Base-by-base conservation (phyloP, 2,797 vertebrate genomes). In the Bucorvus abyssinicus region DNA sequence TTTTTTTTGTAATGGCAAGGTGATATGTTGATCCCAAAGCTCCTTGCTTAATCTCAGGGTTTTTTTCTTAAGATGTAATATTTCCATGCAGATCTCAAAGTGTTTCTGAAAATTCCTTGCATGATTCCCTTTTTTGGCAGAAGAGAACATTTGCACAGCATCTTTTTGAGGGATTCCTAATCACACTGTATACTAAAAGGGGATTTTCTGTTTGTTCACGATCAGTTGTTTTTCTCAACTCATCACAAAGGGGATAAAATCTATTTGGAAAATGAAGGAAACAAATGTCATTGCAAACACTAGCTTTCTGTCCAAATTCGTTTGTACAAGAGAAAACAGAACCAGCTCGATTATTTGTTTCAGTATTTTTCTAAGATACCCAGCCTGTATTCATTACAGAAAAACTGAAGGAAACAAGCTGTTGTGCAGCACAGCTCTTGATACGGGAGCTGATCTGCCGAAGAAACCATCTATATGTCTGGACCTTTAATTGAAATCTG, bases 401-500 rank as follows among this genome's bases (percentile, higher is more conserved):
- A 97, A 96, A 93, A 80, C 65, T 90, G 60, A 93, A 47, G 78
- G 38, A 92, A 94, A 76, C 81, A 87, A 93, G 77, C 67, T 89
- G 95, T 55, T 89, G 92, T n/a, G 50, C 49, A 88, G 90, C 77
- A 85, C 60, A 94, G 42, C 78, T 87, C 90, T 92, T 87, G 52
- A 92, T 87, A 30, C n/a, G 84, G 74, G 84, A 93, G 27, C 74
- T 92, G 76, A 82, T 80, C 77, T 93, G 90, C 49, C 93, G 84
- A 97, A 93, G 76, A 89, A 92, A 93, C 49, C 65, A 79, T 44
- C 49, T 91, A 19, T 38, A 85, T 59, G 76, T 91, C 92, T 94
- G 96, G 91, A 91, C 60, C 59, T 91, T 90, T 94, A 95, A 95
- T 64, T 91, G 92, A 97, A 97, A 95, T 90, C 73, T 89, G 50